Percentiles rank a stretch among this genome's conserved stretches.
phyloP scores from a whole-genome alignment of 2,888 invertebrate species.

The Myopa tessellatipennis region DNA sequence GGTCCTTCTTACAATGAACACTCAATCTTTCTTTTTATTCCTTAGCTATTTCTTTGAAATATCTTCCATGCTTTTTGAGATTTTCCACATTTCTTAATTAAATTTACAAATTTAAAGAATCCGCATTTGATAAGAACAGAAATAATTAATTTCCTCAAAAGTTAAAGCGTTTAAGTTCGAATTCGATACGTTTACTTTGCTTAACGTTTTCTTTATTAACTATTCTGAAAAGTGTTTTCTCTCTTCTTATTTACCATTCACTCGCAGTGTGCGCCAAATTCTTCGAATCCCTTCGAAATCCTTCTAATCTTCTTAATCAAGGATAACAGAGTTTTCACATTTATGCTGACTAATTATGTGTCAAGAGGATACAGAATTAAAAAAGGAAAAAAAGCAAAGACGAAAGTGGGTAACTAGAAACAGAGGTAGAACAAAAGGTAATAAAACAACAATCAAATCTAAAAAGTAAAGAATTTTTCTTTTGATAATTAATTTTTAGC shows the following conservation, averaged over 20 bases:
- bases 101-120: too few species aligned
- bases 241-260: background rate
- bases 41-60: too few species aligned
- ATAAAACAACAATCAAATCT: slow-evolving; percentile 39
- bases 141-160: too few species aligned
- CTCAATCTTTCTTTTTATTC: too few species aligned
- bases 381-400: slow-evolving; percentile 27
- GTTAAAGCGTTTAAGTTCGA: too few species aligned
- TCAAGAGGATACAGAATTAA: slow-evolving; percentile 20
- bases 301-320: background rate
- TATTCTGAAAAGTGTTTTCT: background rate
- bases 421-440: background rate
- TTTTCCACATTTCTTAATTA: too few species aligned
- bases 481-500: slow-evolving; percentile 14
- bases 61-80: too few species aligned
- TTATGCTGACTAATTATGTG: slow-evolving; percentile 13
- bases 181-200: background rate
- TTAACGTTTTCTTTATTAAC: background rate
- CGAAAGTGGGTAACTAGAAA: background rate
- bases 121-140: too few species aligned
- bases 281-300: background rate
- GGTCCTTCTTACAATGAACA: too few species aligned
- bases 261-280: background rate
- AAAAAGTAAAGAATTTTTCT: slow-evolving; percentile 23
- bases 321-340: background rate